Percentiles rank a stretch among this genome's conserved stretches.
Evolutionary conservation across 2,797 vertebrate genomes (phyloP).

Genomic region (Acridotheres tristis): DNA sequence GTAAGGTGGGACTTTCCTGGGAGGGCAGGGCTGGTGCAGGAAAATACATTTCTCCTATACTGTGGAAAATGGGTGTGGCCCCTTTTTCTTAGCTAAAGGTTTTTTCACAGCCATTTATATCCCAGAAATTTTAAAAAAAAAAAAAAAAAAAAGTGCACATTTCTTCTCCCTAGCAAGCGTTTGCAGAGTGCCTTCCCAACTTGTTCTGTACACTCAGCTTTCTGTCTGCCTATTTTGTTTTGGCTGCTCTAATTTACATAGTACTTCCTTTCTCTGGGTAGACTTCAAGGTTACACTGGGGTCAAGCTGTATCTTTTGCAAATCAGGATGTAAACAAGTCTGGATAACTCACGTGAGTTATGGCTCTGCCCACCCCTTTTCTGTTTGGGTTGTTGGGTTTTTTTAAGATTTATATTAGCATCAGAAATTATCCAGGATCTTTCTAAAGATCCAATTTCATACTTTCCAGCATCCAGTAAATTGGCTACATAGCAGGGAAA

Average conservation of each 20-base stretch:
- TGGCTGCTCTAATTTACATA: conserved; percentile 53
- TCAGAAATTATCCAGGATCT: background rate
- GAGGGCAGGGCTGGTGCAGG: background rate
- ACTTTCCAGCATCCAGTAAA: conserved; percentile 19
- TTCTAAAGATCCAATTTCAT: conserved; percentile 37
- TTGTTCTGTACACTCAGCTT: background rate
- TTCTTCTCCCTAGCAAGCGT: background rate
- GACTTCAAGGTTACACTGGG: conserved; percentile 35
- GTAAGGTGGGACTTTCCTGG: rapidly evolving
- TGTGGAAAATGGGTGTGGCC: background rate
- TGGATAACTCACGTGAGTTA: conserved; percentile 9
- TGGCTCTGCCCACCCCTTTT: background rate
- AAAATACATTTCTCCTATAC: background rate
- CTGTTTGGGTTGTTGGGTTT: background rate
- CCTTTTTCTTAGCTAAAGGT: background rate
- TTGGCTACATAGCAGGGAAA: conserved; percentile 21
- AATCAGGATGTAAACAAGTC: conserved; percentile 67
- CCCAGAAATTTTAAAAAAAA: background rate
- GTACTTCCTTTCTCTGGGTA: conserved; percentile 53
- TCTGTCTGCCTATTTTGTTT: conserved; percentile 34
- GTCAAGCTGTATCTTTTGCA: conserved; percentile 50
- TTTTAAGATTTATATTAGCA: conserved; percentile 41
- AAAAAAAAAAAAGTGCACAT: background rate
- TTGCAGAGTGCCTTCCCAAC: background rate
- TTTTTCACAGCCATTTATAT: background rate